Evolutionary conservation across 2,113 vertebrate species (phyloP).

Genomic region (Hippocampus abdominalis): DNA sequence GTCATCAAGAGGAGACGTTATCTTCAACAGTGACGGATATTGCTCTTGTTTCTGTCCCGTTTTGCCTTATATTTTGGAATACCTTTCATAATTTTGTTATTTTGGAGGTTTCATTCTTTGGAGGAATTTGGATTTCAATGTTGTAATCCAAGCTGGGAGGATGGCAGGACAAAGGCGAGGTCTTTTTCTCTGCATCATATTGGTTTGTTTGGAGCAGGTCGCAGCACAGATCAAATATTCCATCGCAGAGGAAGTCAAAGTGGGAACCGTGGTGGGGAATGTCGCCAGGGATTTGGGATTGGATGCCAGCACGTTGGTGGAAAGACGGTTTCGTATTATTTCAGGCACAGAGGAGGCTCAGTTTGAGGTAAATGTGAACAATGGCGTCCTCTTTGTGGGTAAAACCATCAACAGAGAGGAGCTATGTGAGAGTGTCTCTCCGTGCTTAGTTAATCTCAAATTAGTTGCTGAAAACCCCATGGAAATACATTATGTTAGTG

Average conservation of each 20-base stretch:
- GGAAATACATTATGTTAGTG: slow-evolving; percentile 63
- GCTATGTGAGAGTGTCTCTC: slow-evolving; percentile 41
- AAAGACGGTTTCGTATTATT: slow-evolving; percentile 62
- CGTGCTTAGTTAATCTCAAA: slow-evolving; percentile 59
- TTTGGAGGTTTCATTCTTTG: not conserved
- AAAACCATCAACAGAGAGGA: slow-evolving; percentile 62
- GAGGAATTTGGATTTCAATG: not conserved
- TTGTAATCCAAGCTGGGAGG: not conserved
- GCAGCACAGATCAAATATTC: slow-evolving; percentile 69
- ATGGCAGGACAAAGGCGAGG: slow-evolving; percentile 60
- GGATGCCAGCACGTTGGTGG: slow-evolving; percentile 47
- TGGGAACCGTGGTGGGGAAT: slow-evolving; percentile 64
- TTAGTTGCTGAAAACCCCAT: slow-evolving; percentile 60
- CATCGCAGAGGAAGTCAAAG: slow-evolving; percentile 58
- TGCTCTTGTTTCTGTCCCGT: not conserved
- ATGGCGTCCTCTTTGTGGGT: slow-evolving; percentile 54
- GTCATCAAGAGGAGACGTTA: not conserved
- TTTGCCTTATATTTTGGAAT: not conserved
- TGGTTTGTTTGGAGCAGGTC: slow-evolving; percentile 25
- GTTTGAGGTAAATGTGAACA: slow-evolving; percentile 60
- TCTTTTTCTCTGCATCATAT: slow-evolving; percentile 31
- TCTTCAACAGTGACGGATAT: not conserved
- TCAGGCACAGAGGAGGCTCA: slow-evolving; percentile 47
- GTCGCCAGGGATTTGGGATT: slow-evolving; percentile 68
- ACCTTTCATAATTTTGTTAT: not conserved